Percentiles rank a stretch among this genome's conserved stretches.
phyloP scores from a whole-genome alignment of 2,797 vertebrate species.

The Halcyon chelicuti region DNA sequence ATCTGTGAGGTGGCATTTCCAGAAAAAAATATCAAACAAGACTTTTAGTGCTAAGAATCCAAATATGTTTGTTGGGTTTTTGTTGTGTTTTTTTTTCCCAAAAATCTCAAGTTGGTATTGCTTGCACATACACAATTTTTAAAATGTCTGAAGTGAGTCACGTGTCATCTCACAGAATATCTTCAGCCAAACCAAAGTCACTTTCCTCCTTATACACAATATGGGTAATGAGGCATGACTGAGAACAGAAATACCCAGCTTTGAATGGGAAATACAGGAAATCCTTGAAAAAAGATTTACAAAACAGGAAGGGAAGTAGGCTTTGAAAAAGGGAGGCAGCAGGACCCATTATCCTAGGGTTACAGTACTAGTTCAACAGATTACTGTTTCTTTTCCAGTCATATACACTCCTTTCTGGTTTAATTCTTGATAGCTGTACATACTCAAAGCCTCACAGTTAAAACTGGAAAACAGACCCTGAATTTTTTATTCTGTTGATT shows the following conservation, averaged over 20 bases:
- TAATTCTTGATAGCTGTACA: neutral
- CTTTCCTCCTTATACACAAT: neutral
- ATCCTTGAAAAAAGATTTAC: neutral
- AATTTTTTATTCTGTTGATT: neutral
- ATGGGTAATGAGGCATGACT: neutral
- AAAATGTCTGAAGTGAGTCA: neutral
- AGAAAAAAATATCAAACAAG: neutral
- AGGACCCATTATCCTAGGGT: neutral
- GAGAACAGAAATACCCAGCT: neutral
- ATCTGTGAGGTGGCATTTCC: neutral
- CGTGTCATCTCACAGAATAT: neutral
- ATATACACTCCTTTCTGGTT: neutral
- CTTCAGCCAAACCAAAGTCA: neutral
- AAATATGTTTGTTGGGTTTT: neutral
- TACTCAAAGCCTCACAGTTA: neutral
- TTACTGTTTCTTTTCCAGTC: constrained; percentile 8
- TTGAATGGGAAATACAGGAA: neutral
- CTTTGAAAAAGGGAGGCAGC: neutral
- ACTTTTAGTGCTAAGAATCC: neutral
- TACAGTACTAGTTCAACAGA: neutral
- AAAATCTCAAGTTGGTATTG: neutral
- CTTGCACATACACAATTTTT: neutral
- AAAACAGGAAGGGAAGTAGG: neutral
- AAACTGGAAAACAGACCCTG: neutral
- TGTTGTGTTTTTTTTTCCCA: neutral